Conservation (phyloP, 2,888 invertebrate genomes). For the Campoplex nolae region DNA sequence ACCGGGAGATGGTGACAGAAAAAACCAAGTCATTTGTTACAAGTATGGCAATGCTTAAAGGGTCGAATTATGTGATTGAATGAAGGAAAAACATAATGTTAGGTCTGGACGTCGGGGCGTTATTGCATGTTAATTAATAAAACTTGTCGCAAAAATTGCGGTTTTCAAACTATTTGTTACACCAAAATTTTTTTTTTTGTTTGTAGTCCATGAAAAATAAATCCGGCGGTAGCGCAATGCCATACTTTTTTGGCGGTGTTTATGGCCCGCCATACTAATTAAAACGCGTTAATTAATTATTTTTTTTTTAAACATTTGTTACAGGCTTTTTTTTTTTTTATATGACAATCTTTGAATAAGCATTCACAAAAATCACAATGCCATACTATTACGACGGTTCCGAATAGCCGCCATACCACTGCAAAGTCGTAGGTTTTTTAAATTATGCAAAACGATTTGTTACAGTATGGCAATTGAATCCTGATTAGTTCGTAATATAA, state of each 20-base stretch:
- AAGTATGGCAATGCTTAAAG: slow-evolving; percentile 15
- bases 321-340: slow-evolving; percentile 6
- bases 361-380: slow-evolving; percentile 2
- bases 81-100: neutral
- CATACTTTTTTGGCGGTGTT: slow-evolving; percentile 1
- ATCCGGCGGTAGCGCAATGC: slow-evolving; percentile 10
- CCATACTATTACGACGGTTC: slow-evolving; percentile 1
- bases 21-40: neutral
- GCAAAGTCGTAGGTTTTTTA: too few relatives aligned
- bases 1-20: slow-evolving; percentile 17
- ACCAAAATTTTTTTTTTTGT: slow-evolving; percentile 3
- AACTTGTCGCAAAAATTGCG: slow-evolving; percentile 2
- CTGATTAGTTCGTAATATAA: too few relatives aligned
- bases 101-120: neutral
- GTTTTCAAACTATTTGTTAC: slow-evolving; percentile 20
- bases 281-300: slow-evolving; percentile 2
- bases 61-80: slow-evolving; percentile 1
- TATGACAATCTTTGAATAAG: neutral
- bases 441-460: too few relatives aligned
- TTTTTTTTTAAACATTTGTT: slow-evolving; percentile 7
- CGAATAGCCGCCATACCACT: neutral
- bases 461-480: too few relatives aligned
- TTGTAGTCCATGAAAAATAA: slow-evolving; percentile 9
- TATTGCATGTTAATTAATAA: neutral
- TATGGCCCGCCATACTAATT: slow-evolving; percentile 2